Base-by-base conservation (phyloP, 2,797 vertebrate genomes). In the Helostoma temminkii region DNA sequence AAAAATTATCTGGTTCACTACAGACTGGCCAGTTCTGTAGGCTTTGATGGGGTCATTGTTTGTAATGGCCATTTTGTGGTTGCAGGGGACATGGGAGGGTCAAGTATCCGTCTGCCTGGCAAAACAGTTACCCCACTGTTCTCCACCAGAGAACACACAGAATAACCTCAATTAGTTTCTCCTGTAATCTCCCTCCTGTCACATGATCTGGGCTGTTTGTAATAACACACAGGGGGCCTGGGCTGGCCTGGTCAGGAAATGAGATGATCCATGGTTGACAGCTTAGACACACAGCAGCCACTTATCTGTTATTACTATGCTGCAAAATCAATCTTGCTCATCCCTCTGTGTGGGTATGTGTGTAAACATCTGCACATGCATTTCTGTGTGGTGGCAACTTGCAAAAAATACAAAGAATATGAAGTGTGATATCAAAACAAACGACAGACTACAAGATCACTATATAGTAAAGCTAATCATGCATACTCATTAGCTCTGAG, bases 251-350 rank as follows among this genome's bases (percentile, higher is more conserved):
- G 78, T 88, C 92, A 93, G 91, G 91, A 91, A 92, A 91, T 91
- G 81, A 91, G 88, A 91, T 91, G 89, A 93, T 91, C 89, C 90
- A 86, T 79, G 78, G 82, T 76, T 92, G 90, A 92, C 90, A 88
- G 89, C 82, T 85, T 81, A 85, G 84, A 87, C 89, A 84, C 80
- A 89, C 86, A 87, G 84, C 75, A 66, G 86, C 81, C 76, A 89
- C 84, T 91, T 89, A 90, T 91, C 84, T 89, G 79, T 90, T 88
- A 89, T 89, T 85, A 86, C 80, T 78, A 59, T 66, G 61, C 84
- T 76, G 58, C 71, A 83, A 82, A 85, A 88, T 87, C 76, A 76
- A 70, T 79, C 77, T 74, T 66, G 9, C 61, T 65, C 52, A 71
- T 42, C 47, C 30, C 21, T 25, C 24, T 66, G 54, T 34, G 66